Base-by-base conservation (phyloP, 1,140 invertebrate species). In the Onthophagus taurus region DNA sequence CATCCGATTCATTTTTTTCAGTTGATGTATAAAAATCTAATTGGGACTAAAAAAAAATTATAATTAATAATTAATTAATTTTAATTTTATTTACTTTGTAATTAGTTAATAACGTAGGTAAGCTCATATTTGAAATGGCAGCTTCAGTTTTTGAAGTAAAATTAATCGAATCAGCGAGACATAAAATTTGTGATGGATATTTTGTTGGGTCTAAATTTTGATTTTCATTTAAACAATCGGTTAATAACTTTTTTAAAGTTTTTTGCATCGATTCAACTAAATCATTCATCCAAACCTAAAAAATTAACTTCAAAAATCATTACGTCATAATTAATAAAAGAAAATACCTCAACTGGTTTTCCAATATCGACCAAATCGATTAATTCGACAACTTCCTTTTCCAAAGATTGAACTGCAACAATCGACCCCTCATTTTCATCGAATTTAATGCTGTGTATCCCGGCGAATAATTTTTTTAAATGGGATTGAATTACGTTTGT, bases 401-500 rank as follows among this genome's bases (percentile, higher is more conserved):
- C 79, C 26, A 83, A 59, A 42, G 90, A 89, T 58, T 81, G 74
- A 64, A 92, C 82, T 2, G 82, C 72, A 2, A 77, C 61, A 45
- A 93, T 90, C 34, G 76, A 74, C 24, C 78, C 57, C 31, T 66
- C 66, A 24, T 72, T 66, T 18, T 77, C 68, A 48, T 79, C 75
- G 61, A 85, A 85, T 53, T 53, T 47, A 4, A 94, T 81, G 41
- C 64, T 76, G 55, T 85, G 74, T 42, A 96, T 86, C 2, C 95
- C 95, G 43, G 89, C 83, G 67, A 95, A 97, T 11, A 98, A 67
- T 69, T 98, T 98, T 55, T 93, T 92, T 50, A 98, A 70, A 66
- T 97, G 93, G 0, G 81, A 75, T 64, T 96, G 89, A 58, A 97
- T 84, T 1, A 96, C 83, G 38, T 77, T 77, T 36, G 83, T 83